Evolutionary conservation across 92 coral and sea anemone species (phyloP), one percentile per base, ranked within the genome.

Genomic region (Epizoanthus scotinus): DNA sequence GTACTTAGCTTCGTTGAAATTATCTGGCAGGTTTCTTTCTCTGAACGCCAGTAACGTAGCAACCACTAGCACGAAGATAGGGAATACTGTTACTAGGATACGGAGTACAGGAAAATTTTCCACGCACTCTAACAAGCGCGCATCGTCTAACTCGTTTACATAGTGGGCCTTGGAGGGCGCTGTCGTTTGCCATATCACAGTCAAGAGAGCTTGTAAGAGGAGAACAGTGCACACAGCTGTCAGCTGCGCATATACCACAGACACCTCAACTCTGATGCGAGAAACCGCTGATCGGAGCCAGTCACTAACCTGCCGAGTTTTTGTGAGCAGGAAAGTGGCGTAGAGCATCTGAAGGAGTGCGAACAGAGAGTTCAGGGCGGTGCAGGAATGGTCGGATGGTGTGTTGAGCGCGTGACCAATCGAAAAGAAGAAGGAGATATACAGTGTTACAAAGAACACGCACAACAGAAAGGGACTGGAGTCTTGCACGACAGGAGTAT

Each of bases 1-100:
- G 54, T 89, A 89, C 89, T 96, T 96, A 0, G 99, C 93, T 50
- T 96, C 98, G 90, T 87, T 89, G 85, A 91, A 90, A 56, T 93
- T 92, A 28, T 87, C 91, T 19, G 94, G 89, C 19, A 82, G 20
- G 84, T 90, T 89, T 63, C 99, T 79, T 66, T 96, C 99, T 65
- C 87, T 90, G 78, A 91, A 96, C 38, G 98, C 85, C 19, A 93
- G 53, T 36, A 86, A 68, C 10, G 99, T 96, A 20, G 98, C 96
- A 27, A 84, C 22, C 18, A 89, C 77, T 19, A 96, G 94, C 9
- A 96, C 86, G 25, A 78, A 38, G 8, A 88, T 58, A 4, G 99
- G 98, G 38, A 83, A 81, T n/a, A 86, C 90, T 22, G 84, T 78
- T 59, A 96, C 87, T 69, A 89, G 70, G 81, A 93, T 86, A 49